Evolutionary conservation across 2,113 vertebrate species (phyloP).

Genomic region (Labrus mixtus): DNA sequence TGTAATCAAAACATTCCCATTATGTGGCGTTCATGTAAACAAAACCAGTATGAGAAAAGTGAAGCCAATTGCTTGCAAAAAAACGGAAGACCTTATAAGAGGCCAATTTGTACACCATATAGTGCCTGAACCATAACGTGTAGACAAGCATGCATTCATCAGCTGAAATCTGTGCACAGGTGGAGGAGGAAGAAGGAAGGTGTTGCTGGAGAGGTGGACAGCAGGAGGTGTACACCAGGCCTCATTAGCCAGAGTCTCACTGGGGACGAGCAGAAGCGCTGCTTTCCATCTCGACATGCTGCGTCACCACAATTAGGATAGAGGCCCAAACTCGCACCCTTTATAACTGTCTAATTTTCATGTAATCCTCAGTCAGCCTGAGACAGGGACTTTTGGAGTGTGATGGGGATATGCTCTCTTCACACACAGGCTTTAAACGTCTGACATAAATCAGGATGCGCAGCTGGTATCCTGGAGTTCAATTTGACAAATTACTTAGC

Average conservation of each 20-base stretch:
- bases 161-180: constrained; percentile 54
- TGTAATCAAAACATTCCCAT: constrained; percentile 15
- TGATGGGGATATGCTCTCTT: constrained; percentile 4
- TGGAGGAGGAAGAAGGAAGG: constrained; percentile 26
- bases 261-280: constrained; percentile 28
- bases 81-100: constrained; percentile 1
- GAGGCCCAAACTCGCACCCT: constrained; percentile 38
- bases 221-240: constrained; percentile 64
- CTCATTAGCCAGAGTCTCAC: constrained; percentile 71
- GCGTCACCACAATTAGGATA: constrained; percentile 59
- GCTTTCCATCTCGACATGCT: constrained; percentile 58
- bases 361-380: constrained; percentile 19
- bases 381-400: constrained; percentile 23
- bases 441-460: constrained; percentile 39
- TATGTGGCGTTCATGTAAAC: constrained; percentile 3
- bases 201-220: constrained; percentile 49
- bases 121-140: neutral
- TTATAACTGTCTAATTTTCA: constrained; percentile 53
- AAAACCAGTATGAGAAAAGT: neutral
- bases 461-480: constrained; percentile 16
- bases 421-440: constrained; percentile 10
- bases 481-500: constrained; percentile 37
- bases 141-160: constrained; percentile 43
- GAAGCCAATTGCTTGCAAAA: neutral
- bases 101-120: neutral